phyloP scores from a whole-genome alignment of 2,113 vertebrate species.

The Promerops cafer region DNA sequence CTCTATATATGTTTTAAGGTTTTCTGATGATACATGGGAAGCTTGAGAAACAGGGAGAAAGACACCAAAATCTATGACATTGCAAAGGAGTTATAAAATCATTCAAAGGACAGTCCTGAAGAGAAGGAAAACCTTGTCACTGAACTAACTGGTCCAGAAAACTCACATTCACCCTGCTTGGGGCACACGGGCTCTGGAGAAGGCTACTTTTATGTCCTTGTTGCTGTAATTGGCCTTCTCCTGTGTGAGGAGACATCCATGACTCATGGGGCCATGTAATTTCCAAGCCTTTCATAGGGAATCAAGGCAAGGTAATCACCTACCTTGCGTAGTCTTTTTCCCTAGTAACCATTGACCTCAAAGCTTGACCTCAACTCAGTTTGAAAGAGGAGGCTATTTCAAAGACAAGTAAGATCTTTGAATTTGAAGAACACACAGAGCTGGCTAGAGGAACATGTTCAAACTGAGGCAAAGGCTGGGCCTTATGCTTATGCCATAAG shows the following conservation, averaged over 20 bases:
- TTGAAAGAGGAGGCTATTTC: background rate
- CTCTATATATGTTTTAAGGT: background rate
- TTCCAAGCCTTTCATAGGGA: background rate
- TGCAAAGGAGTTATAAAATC: background rate
- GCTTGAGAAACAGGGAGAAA: background rate
- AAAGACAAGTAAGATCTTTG: background rate
- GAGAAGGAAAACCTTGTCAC: background rate
- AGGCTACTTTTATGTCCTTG: background rate
- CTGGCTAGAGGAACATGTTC: background rate
- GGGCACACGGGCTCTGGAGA: background rate
- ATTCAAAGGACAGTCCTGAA: background rate
- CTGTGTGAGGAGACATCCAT: background rate
- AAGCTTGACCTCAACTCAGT: background rate
- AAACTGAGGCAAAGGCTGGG: background rate
- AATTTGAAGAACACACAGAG: background rate
- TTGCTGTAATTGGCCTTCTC: background rate
- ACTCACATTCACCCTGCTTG: background rate
- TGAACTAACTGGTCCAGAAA: background rate
- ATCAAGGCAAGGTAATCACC: background rate
- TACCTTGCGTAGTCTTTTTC: background rate
- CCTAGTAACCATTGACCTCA: background rate
- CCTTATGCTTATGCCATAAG: background rate
- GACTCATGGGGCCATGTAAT: background rate
- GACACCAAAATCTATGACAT: background rate
- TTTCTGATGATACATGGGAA: background rate